Base-by-base conservation (phyloP, 2,797 vertebrate genomes). In the Channallabes apus region DNA sequence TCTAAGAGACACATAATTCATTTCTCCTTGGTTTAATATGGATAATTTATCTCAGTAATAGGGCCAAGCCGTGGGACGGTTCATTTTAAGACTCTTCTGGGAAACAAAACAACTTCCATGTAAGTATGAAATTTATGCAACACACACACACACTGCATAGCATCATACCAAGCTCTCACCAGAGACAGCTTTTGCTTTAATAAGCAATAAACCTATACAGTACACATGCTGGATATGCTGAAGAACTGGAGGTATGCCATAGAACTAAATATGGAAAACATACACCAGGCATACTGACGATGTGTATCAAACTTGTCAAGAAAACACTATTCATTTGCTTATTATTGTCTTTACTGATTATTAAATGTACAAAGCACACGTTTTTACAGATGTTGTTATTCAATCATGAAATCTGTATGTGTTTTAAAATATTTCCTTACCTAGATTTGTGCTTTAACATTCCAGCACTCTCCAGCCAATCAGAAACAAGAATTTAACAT, bases 171-270 rank as follows among this genome's bases (percentile, higher is more conserved):
- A 29, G 27, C 46, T 6, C 62, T 29, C 41, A 81, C n/a, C 59
- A 67, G 79, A 82, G 68, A 17, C 9, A 54, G 6, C 64, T 82
- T 86, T 35, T 64, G 71, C 73, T 67, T 82, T 85, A 84, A 81
- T 84, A 73, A 88, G 71, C 71, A 85, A 65, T 85, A 85, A 82
- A 85, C 71, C 56, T 85, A 85, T 27, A 80, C 56, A 81, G 81
- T 27, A 80, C 56, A 81, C 84, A 85, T 73, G 78, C 77, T 81
- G 67, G 77, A 72, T 67, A 85, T 68, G 59, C 54, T 72, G 69
- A 18, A 73, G 59, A 29, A 75, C 79, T 76, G 84, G 84, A 85
- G 29, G 24, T 18, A 29, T 65, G 71, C 71, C 84, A 67, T 22
- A 38, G 27, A 3, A 29, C 46, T 85, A 85, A 85, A 82, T 67